Evolutionary conservation across 2,797 vertebrate species (phyloP).

Genomic region (Arremon brunneinucha): DNA sequence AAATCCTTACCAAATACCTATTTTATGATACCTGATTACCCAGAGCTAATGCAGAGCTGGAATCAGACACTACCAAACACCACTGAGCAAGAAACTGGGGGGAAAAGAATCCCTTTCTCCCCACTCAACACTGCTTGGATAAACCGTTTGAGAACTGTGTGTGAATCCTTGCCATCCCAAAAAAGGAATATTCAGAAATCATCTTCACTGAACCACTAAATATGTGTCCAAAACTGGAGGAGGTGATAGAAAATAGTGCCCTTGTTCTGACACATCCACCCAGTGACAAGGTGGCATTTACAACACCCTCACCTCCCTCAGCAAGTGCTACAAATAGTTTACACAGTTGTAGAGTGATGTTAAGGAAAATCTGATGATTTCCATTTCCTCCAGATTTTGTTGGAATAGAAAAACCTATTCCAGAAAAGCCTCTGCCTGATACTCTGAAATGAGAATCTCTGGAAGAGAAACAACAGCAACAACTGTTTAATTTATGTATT

Average conservation of each 20-base stretch:
- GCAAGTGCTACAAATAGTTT: not conserved
- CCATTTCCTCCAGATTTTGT: not conserved
- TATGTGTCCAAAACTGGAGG: not conserved
- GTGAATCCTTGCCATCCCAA: not conserved
- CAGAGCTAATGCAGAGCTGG: not conserved
- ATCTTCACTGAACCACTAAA: not conserved
- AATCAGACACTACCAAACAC: not conserved
- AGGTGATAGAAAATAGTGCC: not conserved
- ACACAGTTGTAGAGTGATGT: not conserved
- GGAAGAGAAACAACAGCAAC: not conserved
- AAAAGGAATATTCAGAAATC: not conserved
- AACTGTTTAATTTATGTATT: conserved; percentile 64
- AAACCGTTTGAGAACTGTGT: not conserved
- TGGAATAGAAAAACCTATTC: not conserved
- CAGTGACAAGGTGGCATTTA: not conserved
- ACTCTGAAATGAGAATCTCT: conserved; percentile 7
- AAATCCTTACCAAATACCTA: not conserved
- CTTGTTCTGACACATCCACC: not conserved
- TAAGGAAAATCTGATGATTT: not conserved
- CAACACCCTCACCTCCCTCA: not conserved
- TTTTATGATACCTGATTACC: not conserved
- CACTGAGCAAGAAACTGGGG: not conserved
- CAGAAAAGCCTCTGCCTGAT: not conserved
- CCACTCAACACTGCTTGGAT: not conserved
- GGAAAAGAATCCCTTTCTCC: not conserved